Base-by-base conservation (phyloP, 1,140 invertebrate genomes). In the Ephestia elutella region DNA sequence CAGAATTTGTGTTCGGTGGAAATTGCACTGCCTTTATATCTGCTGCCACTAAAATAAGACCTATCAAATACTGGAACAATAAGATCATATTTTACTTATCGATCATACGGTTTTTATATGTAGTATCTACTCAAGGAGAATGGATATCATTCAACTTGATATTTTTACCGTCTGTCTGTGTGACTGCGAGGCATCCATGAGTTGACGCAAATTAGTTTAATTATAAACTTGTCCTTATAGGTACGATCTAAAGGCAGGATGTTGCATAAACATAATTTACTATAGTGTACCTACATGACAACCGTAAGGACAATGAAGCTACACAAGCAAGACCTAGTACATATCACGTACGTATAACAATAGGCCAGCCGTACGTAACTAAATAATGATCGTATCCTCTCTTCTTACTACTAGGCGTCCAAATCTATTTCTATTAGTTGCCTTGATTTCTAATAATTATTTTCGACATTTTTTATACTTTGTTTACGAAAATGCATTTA, bases 331-430 rank as follows among this genome's bases (percentile, higher is more conserved):
- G 38, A 54, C 57, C 49, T 63, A 54, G 60, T 49, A 25, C 21
- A 25, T 25, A 51, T 68, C 56, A 60, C 57, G 59, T 68, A 67
- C 38, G 10, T 44, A 68, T 64, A 67, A 79, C 66, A 73, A 71
- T 72, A 81, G 72, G 66, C 62, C 60, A 50, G 62, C 32, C 63
- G 61, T 65, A 56, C 30, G 50, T 75, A 66, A 71, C 76, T 77
- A 75, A 76, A 77, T 80, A 79, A 82, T 80, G 70, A 72, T 63
- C 54, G 62, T 77, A 79, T 83, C 78, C 73, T 76, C 54, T 25
- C 21, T 65, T 44, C 17, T 17, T 51, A 21, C 21, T 17, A 44
- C 49, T 59, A 57, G 51, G 49, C 19, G n/a, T 53, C 19, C 0
- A 21, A 21, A 15, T 25, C 11, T 13, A n/a, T 53, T 17, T 17